Evolutionary conservation across 2,797 vertebrate genomes (phyloP).

Genomic region (Trachops cirrhosus): DNA sequence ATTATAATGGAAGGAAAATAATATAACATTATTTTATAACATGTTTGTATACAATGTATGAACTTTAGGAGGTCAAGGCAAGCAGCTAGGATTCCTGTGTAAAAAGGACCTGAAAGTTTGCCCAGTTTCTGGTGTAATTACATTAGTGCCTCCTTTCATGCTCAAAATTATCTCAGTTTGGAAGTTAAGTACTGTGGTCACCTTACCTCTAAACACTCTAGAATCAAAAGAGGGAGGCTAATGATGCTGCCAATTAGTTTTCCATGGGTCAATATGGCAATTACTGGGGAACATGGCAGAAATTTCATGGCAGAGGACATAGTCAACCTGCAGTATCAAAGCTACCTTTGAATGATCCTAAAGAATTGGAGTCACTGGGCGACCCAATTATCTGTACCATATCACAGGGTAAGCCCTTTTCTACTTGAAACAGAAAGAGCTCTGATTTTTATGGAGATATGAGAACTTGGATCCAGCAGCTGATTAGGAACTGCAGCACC

Average conservation of each 20-base stretch:
- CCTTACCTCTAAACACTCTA: not conserved
- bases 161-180: constrained; percentile 12
- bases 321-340: not conserved
- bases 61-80: not conserved
- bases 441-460: not conserved
- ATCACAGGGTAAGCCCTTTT: not conserved
- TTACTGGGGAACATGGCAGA: not conserved
- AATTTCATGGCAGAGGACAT: not conserved
- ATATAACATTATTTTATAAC: too few species aligned
- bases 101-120: not conserved
- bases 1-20: not conserved
- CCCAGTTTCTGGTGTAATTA: not conserved
- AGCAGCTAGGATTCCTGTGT: not conserved
- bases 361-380: not conserved
- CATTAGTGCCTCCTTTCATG: not conserved
- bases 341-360: not conserved
- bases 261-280: not conserved
- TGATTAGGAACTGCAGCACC: not conserved
- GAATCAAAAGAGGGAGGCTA: constrained; percentile 9
- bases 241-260: not conserved
- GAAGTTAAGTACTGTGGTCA: constrained; percentile 2
- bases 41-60: not conserved
- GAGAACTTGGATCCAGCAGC: not conserved
- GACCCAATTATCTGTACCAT: not conserved
- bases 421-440: not conserved